Percentiles rank a stretch among this genome's conserved stretches.
Evolutionary conservation across 1,140 invertebrate genomes (phyloP).

Genomic region (Drosophila takahashii): DNA sequence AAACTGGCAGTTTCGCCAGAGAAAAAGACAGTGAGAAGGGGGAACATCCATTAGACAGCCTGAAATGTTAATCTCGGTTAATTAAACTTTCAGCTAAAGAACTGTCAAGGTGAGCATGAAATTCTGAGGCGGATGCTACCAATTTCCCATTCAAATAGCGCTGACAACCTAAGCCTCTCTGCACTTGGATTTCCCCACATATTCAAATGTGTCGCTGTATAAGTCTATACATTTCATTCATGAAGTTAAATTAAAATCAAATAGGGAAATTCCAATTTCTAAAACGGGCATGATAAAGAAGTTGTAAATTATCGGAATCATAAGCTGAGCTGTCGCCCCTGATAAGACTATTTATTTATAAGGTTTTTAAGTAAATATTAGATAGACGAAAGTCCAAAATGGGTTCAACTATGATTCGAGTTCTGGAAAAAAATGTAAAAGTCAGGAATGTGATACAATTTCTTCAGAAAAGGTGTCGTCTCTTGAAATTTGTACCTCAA

Average conservation of each 20-base stretch:
- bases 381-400: not conserved
- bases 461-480: not conserved
- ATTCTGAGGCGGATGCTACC: constrained; percentile 15
- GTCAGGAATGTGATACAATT: too few relatives aligned
- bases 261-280: constrained; percentile 1
- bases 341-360: constrained; percentile 5
- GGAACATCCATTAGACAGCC: constrained; percentile 16
- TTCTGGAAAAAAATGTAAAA: not conserved
- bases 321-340: constrained; percentile 1
- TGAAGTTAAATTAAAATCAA: constrained; percentile 9
- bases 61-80: constrained; percentile 39
- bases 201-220: constrained; percentile 6
- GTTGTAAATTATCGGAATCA: constrained; percentile 11
- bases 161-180: constrained; percentile 1
- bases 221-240: constrained; percentile 12
- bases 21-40: not conserved
- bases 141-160: constrained; percentile 19
- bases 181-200: constrained; percentile 9
- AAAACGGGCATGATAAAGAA: constrained; percentile 1
- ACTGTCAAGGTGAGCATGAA: constrained; percentile 25
- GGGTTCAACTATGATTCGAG: not conserved
- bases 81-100: constrained; percentile 24
- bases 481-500: not conserved
- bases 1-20: constrained; percentile 6
- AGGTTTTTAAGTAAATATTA: not conserved